Evolutionary conservation across 2,888 invertebrate species (phyloP).

Genomic region (Scaptomyza parva): DNA sequence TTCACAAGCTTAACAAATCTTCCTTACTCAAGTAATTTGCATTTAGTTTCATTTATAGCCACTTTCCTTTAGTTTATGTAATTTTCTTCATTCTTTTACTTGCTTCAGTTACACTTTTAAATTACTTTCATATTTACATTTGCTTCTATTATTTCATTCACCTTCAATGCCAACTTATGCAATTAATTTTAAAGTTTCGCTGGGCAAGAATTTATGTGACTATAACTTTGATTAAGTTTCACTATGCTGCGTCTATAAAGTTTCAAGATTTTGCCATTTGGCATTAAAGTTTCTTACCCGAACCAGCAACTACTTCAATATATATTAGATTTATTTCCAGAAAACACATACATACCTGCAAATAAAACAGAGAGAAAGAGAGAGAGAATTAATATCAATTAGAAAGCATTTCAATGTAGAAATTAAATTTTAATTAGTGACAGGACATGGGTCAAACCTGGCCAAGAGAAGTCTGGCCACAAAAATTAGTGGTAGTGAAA

Average conservation of each 20-base stretch:
- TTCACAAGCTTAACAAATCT: background rate
- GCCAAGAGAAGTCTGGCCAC: slow-evolving; percentile 17
- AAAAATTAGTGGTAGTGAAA: slow-evolving; percentile 64
- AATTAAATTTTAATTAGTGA: slow-evolving; percentile 72
- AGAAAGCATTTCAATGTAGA: slow-evolving; percentile 51
- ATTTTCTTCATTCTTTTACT: background rate
- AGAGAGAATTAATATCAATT: slow-evolving; percentile 69
- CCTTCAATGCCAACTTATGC: slow-evolving; percentile 5
- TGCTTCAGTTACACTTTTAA: background rate
- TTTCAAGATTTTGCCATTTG: slow-evolving; percentile 21
- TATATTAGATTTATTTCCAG: slow-evolving; percentile 32
- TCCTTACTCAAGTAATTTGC: background rate
- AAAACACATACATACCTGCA: slow-evolving; percentile 61
- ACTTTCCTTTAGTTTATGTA: background rate
- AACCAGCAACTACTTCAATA: background rate
- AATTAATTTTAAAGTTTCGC: slow-evolving; percentile 31
- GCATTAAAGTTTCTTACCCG: slow-evolving; percentile 51
- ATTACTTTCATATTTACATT: slow-evolving; percentile 2
- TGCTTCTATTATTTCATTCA: background rate
- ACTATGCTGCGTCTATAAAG: slow-evolving; percentile 38
- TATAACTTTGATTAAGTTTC: slow-evolving; percentile 22
- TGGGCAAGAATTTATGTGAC: slow-evolving; percentile 15
- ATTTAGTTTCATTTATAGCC: background rate
- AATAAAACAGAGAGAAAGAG: slow-evolving; percentile 39
- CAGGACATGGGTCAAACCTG: slow-evolving; percentile 37